Base-by-base conservation (phyloP, 2,113 vertebrate species). In the Blennius ocellaris region DNA sequence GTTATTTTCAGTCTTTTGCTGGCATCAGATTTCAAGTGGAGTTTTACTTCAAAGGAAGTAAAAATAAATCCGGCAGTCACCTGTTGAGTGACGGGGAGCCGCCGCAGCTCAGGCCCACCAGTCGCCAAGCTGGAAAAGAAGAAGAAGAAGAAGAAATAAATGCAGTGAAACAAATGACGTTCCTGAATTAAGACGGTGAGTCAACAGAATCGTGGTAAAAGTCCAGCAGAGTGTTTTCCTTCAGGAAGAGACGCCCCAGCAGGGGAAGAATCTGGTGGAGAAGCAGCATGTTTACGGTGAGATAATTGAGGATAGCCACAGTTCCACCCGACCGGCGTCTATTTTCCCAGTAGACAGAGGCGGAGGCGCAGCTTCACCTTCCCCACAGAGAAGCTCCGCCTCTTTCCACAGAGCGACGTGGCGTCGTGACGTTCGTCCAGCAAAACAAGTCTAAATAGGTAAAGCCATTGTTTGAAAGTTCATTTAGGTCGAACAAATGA, bases 321-420 rank as follows among this genome's bases (percentile, higher is more conserved):
- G 14, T 78, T 56, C 69, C 51, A 21, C 50, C 80, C 49, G 44
- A 1, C 21, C 36, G 62, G 63, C 56, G 75, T 17, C 39, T 30
- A 40, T 81, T 12, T 73, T 76, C 82, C 86, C 84, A 71, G 76
- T 66, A 82, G 82, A 85, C 88, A 82, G 53, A 73, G 69, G 63
- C 60, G 71, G 80, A 36, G 9, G 67, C 53, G 60, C 69, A 64
- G 41, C 58, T 63, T 73, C 45, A 36, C 16, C 58, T 30, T 7
- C 69, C 68, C 71, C 75, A 12, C 58, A 63, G 44, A n/a, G 76
- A 65, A n/a, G 21, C 50, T 48, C 49, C 11, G 63, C n/a, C n/a
- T n/a, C n/a, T n/a, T n/a, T n/a, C n/a, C n/a, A n/a, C n/a, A n/a
- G n/a, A n/a, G n/a, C n/a, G n/a, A n/a, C n/a, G n/a, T n/a, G n/a